phyloP scores from a whole-genome alignment of 2,888 invertebrate genomes.

The Trachelus iudaicus region DNA sequence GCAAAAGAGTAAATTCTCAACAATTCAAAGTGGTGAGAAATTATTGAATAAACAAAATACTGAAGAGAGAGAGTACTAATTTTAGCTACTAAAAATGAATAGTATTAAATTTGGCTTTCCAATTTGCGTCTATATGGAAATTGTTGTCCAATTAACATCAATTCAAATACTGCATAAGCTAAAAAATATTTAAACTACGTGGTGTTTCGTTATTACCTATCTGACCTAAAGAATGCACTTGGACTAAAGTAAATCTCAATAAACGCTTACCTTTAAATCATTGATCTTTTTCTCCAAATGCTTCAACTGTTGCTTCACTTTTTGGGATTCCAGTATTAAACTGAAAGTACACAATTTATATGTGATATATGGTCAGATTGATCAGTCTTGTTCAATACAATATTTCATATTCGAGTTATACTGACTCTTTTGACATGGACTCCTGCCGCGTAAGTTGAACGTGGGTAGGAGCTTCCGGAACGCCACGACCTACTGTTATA shows the following conservation, averaged over 20 bases:
- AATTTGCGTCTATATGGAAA: not conserved
- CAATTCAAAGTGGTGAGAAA: not conserved
- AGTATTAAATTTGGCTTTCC: not conserved
- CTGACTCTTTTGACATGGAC: constrained; percentile 62
- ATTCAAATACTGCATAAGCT: not conserved
- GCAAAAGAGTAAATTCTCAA: not conserved
- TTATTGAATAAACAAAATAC: not conserved
- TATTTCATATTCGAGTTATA: constrained; percentile 19
- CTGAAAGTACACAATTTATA: constrained; percentile 47
- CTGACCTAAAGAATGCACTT: not conserved
- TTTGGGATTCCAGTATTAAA: constrained; percentile 71
- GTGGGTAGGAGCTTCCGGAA: constrained; percentile 55
- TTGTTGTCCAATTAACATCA: not conserved
- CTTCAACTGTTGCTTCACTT: constrained; percentile 71
- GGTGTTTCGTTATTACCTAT: not conserved
- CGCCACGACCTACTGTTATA: constrained; percentile 65
- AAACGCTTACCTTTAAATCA: constrained; percentile 67
- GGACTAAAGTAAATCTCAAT: not conserved
- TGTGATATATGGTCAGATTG: constrained; percentile 29
- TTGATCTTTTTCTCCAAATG: constrained; percentile 73
- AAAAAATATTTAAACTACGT: not conserved
- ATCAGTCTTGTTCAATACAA: constrained; percentile 44
- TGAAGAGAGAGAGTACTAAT: not conserved
- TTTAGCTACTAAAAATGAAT: not conserved
- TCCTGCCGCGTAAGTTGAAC: constrained; percentile 58